Percentiles rank a stretch among this genome's conserved stretches.
These are phyloP conservation scores for Sebastes variabilis DNA, from an alignment of 2,797 vertebrate species.

Conservation along the genomic window DNA sequence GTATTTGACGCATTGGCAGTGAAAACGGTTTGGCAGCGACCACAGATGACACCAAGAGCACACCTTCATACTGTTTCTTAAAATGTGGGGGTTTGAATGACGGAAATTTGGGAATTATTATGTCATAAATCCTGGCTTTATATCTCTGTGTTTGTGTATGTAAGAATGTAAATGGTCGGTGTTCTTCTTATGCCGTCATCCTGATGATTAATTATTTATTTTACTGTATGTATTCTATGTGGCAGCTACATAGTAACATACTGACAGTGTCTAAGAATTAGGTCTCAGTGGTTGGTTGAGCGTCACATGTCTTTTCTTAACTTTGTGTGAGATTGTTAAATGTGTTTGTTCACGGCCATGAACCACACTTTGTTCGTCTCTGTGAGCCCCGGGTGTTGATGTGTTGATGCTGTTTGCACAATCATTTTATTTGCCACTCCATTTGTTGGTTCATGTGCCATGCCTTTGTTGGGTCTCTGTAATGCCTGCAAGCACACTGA, in stretches of 20 bases:
- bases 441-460: slow-evolving; percentile 44
- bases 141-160: neutral
- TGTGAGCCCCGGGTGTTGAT: neutral
- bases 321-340: slow-evolving; percentile 4
- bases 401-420: slow-evolving; percentile 39
- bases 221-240: neutral
- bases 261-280: neutral
- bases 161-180: neutral
- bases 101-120: no score
- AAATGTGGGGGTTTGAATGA: neutral
- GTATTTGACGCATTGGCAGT: no score
- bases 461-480: neutral
- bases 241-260: neutral
- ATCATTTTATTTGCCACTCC: slow-evolving; percentile 52
- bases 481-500: neutral
- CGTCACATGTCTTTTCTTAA: neutral
- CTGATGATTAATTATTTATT: neutral
- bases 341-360: neutral
- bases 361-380: neutral
- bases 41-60: neutral
- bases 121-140: neutral
- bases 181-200: neutral
- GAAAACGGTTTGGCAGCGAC: no score
- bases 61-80: neutral
- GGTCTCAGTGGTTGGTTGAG: neutral